Evolutionary conservation across 2,113 vertebrate genomes (phyloP).

Genomic region (Plestiodon gilberti): DNA sequence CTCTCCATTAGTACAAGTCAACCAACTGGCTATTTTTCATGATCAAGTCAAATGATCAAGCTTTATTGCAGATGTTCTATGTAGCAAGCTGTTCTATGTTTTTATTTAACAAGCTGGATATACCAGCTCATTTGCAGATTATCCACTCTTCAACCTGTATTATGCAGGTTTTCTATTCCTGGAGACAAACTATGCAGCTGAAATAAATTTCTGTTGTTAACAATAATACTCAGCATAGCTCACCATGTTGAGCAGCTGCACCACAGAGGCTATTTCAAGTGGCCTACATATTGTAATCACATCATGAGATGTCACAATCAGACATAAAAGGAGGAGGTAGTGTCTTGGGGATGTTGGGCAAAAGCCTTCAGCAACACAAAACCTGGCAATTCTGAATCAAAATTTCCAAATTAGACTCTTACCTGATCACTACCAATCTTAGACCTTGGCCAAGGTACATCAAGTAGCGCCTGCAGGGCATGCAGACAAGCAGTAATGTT

Average conservation of each 20-base stretch:
- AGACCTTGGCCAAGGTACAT: constrained; percentile 87
- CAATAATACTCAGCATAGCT: neutral
- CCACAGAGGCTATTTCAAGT: neutral
- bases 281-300: neutral
- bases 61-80: neutral
- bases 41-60: too few species aligned
- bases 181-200: neutral
- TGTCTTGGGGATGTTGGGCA: neutral
- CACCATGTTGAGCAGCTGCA: neutral
- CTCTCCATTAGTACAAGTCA: too few species aligned
- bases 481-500: constrained; percentile 88
- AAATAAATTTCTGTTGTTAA: neutral
- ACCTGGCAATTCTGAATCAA: neutral
- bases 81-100: neutral
- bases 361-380: neutral
- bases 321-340: neutral
- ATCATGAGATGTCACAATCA: neutral
- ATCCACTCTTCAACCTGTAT: neutral
- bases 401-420: constrained; percentile 39
- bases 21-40: too few species aligned
- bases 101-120: too few species aligned
- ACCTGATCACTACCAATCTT: constrained; percentile 94
- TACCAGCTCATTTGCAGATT: neutral
- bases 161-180: neutral
- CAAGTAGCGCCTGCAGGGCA: constrained; percentile 85